Base-by-base conservation (phyloP, 1,140 invertebrate genomes). In the Halyomorpha halys region DNA sequence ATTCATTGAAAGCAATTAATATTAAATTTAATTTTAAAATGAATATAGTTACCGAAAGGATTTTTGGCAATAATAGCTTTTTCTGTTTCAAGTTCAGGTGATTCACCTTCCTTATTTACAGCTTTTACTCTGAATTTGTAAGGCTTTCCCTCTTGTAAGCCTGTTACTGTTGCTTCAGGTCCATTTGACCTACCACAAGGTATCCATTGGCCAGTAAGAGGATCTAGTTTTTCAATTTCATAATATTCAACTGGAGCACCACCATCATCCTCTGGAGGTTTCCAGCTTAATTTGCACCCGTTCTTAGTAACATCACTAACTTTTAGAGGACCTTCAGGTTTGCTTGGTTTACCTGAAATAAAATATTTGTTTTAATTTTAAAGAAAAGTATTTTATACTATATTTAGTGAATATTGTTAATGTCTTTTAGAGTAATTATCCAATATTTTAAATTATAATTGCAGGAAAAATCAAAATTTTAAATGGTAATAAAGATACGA, bases 61-160 rank as follows among this genome's bases (percentile, higher is more conserved):
- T 99, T 97, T 76, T 99, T 99, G 59, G 97, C 97, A 69, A 96
- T 86, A 62, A 96, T 96, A 25, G 91, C 82, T 72, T 94, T 91
- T 62, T 96, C 92, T 3, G 92, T 89, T 75, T 96, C 93, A 44
- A 99, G 76, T 68, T 94, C 91, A 69, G 97, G 94, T 39, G 94
- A 97, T 74, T 96, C 91, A 23, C 97, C 97, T 75, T 98, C 94
- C 72, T 94, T 94, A 74, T 99, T 99, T n/a, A 98, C 93, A 21
- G 97, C 97, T 70, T 90, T 89, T 0, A 99, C 96, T 51, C 97
- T 81, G 84, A 99, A 99, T 79, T 98, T 97, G 77, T 99, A 99
- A 11, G 91, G 90, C 75, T 99, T 97, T 59, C 94, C 91, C 76
- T 96, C 90, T 69, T 91, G 84, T 39, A 96, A 77, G 14, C 91